phyloP scores from a whole-genome alignment of 1,140 invertebrate genomes.

The Xylocopa sonorina region DNA sequence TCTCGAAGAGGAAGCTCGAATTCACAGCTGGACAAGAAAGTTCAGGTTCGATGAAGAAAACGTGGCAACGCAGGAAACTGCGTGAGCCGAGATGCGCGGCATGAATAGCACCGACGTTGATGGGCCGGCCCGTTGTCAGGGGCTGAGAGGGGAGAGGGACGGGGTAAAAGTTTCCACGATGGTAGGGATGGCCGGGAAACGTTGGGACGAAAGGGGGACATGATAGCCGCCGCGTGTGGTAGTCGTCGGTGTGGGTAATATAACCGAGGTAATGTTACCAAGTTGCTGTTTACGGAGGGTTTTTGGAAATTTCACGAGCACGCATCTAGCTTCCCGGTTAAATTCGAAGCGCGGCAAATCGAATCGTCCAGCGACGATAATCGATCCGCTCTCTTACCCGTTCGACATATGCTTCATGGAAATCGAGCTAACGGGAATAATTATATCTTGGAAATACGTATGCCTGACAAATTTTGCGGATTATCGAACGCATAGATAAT shows the following conservation, averaged over 20 bases:
- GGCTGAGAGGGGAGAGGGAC: neutral
- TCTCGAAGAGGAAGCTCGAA: neutral
- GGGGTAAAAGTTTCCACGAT: constrained; percentile 67
- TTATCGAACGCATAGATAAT: constrained; percentile 1
- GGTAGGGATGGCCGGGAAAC: constrained; percentile 41
- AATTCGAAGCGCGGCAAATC: constrained; percentile 29
- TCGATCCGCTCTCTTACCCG: neutral
- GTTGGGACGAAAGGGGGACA: constrained; percentile 5
- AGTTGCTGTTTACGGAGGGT: constrained; percentile 38
- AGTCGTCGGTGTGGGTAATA: constrained; percentile 44
- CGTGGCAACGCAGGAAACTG: constrained; percentile 68
- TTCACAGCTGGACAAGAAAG: constrained; percentile 62
- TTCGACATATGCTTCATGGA: constrained; percentile 1
- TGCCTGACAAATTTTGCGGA: neutral
- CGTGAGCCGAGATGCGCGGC: constrained; percentile 72
- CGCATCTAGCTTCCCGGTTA: constrained; percentile 5
- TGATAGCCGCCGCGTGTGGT: constrained; percentile 24
- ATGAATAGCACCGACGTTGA: constrained; percentile 68
- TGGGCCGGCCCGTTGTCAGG: constrained; percentile 41
- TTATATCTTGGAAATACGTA: constrained; percentile 3
- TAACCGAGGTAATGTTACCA: constrained; percentile 62
- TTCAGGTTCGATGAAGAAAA: constrained; percentile 25
- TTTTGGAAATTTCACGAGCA: constrained; percentile 53
- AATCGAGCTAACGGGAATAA: constrained; percentile 11
- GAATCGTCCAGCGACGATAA: constrained; percentile 10